phyloP scores from a whole-genome alignment of 2,888 invertebrate species.

The Silvanus unidentatus region DNA sequence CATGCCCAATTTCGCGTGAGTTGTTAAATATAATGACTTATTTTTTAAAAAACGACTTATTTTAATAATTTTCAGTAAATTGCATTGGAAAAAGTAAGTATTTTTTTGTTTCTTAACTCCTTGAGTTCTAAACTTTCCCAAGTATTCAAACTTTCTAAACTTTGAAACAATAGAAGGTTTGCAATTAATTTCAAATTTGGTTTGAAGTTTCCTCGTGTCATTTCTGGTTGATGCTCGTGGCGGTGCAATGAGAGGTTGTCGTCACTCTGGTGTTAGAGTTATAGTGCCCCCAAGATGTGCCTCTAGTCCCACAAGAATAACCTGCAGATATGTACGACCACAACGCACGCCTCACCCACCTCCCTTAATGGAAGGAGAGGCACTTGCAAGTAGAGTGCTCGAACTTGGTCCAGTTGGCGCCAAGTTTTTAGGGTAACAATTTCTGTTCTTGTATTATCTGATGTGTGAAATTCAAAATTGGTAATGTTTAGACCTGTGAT shows the following conservation, averaged over 20 bases:
- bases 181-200: too few relatives aligned
- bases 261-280: slow-evolving; percentile 96
- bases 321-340: slow-evolving; percentile 86
- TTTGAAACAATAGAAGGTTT: too few relatives aligned
- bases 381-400: slow-evolving; percentile 88
- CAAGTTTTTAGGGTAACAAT: slow-evolving; percentile 85
- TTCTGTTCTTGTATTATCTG: too few relatives aligned
- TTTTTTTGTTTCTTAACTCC: neutral
- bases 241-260: slow-evolving; percentile 97
- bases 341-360: slow-evolving; percentile 89
- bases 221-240: slow-evolving; percentile 99
- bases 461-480: slow-evolving; percentile 2
- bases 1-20: slow-evolving; percentile 50
- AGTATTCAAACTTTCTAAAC: too few relatives aligned
- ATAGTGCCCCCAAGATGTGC: slow-evolving; percentile 97
- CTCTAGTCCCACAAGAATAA: slow-evolving; percentile 93
- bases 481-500: slow-evolving; percentile 61
- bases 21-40: too few relatives aligned
- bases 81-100: slow-evolving; percentile 96
- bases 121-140: too few relatives aligned
- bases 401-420: slow-evolving; percentile 96
- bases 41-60: neutral
- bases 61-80: slow-evolving; percentile 70
- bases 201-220: slow-evolving; percentile 91
- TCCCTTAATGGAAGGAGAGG: slow-evolving; percentile 98